Percentiles rank a stretch among this genome's conserved stretches.
Evolutionary conservation across 2,797 vertebrate genomes (phyloP).

Genomic region (Lagorchestes hirsutus): DNA sequence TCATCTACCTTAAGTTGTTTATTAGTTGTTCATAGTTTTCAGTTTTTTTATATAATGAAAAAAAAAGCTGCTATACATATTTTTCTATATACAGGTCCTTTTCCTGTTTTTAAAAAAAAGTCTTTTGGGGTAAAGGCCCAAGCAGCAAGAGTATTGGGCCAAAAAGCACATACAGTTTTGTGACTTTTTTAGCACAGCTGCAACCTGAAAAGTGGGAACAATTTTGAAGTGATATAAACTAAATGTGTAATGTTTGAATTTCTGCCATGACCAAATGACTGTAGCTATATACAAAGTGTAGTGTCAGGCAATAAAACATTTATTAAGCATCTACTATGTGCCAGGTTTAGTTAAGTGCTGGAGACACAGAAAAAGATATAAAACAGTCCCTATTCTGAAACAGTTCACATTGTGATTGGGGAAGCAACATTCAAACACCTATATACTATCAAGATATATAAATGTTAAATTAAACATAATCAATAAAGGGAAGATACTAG

Average conservation of each 20-base stretch:
- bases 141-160: background rate
- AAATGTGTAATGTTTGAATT: background rate
- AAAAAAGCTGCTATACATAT: background rate
- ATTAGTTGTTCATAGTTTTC: background rate
- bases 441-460: background rate
- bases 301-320: background rate
- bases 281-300: background rate
- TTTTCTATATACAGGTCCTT: background rate
- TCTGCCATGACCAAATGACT: background rate
- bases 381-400: background rate
- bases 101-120: background rate
- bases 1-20: background rate
- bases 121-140: background rate
- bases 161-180: background rate
- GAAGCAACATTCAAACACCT: background rate
- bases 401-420: background rate
- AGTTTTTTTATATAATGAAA: background rate
- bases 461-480: background rate
- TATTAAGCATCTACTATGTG: background rate
- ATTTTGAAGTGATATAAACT: background rate
- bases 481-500: background rate
- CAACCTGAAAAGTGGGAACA: background rate
- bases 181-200: background rate
- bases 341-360: background rate
- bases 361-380: background rate